Conservation (phyloP, 2,888 invertebrate genomes). For the Pseudococcus viburni region DNA sequence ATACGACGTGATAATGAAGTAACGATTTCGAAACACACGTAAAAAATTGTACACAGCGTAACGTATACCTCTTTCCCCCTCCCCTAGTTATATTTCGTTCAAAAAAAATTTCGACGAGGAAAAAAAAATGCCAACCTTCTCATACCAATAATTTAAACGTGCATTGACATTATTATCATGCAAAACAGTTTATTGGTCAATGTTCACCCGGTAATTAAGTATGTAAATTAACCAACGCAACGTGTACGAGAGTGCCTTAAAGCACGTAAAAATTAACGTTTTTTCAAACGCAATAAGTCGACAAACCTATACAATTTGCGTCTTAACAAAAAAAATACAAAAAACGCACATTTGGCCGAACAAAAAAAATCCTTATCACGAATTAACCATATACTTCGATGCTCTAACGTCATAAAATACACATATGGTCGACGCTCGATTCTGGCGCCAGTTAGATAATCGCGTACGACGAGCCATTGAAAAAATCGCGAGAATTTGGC, state of each 20-base stretch:
- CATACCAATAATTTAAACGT: conserved; percentile 22
- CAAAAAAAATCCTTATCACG: conserved; percentile 17
- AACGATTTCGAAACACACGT: not conserved
- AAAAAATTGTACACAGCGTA: not conserved
- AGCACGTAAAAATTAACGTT: conserved; percentile 35
- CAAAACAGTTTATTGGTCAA: conserved; percentile 58
- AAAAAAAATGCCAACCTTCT: conserved; percentile 39
- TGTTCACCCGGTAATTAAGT: conserved; percentile 55
- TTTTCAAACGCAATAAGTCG: conserved; percentile 53
- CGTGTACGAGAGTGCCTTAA: conserved; percentile 34
- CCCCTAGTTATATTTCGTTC: not conserved
- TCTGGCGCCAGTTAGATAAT: conserved; percentile 16
- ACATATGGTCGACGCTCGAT: not conserved
- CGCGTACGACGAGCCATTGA: not conserved
- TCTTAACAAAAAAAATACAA: conserved; percentile 2
- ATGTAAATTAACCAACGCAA: conserved; percentile 57
- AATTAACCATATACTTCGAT: not conserved
- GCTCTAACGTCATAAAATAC: conserved; percentile 23
- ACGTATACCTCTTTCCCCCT: not conserved
- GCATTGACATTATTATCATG: conserved; percentile 48
- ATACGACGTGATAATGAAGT: not conserved
- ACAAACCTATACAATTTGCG: conserved; percentile 39
- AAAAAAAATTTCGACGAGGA: not conserved
- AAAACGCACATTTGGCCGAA: conserved; percentile 6
- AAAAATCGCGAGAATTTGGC: not conserved